A percentile compares a stretch with the other conserved stretches of the same genome.
These are phyloP conservation scores for Nematopogon swammerdamellus DNA, from an alignment of 2,888 invertebrate species.

Conservation along the genomic window DNA sequence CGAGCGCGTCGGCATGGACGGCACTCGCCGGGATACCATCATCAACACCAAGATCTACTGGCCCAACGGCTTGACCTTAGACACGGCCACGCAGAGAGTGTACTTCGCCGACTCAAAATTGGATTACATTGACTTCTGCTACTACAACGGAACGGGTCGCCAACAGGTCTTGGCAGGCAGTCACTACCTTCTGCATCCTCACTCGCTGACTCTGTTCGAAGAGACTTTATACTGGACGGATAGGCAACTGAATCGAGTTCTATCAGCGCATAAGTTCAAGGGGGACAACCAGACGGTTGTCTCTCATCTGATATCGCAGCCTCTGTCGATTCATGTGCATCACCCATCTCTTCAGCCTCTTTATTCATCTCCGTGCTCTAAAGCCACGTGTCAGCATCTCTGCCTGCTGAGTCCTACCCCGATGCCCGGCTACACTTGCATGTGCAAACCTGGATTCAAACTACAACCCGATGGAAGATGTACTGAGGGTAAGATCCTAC, in stretches of 20 bases:
- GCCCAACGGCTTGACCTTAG: constrained; percentile 97
- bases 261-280: constrained; percentile 88
- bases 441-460: constrained; percentile 87
- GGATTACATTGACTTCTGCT: constrained; percentile 96
- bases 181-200: constrained; percentile 93
- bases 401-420: constrained; percentile 83
- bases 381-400: constrained; percentile 78
- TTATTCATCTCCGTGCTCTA: constrained; percentile 72
- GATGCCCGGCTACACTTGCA: constrained; percentile 74
- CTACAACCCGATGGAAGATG: constrained; percentile 67
- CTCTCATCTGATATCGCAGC: constrained; percentile 91
- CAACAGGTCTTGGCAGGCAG: constrained; percentile 85
- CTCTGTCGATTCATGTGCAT: constrained; percentile 91
- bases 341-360: constrained; percentile 92
- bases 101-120: constrained; percentile 98
- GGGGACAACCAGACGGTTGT: constrained; percentile 92
- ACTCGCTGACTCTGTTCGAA: constrained; percentile 92
- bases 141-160: constrained; percentile 90
- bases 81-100: constrained; percentile 87
- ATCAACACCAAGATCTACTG: constrained; percentile 95
- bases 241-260: constrained; percentile 83
- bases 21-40: constrained; percentile 77
- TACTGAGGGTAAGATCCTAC: constrained; percentile 48
- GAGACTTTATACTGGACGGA: constrained; percentile 97
- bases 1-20: constrained; percentile 96